Conservation (phyloP, 1,140 invertebrate species). For the Probaryconus sp. region DNA sequence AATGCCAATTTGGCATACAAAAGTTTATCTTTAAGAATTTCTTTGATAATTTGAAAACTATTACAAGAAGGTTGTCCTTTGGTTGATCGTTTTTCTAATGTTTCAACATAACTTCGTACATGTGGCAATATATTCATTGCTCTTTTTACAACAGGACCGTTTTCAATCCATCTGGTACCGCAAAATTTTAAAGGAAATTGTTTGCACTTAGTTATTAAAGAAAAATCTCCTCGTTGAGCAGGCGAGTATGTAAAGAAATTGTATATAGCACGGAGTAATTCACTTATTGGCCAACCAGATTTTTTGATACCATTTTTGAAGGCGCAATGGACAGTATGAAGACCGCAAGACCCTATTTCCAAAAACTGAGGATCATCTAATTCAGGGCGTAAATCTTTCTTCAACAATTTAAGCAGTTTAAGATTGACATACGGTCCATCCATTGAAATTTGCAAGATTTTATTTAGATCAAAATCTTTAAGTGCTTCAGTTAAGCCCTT, state of each 20-base stretch:
- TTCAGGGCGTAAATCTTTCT: conserved; percentile 7
- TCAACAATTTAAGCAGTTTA: conserved; percentile 38
- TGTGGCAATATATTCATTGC: conserved; percentile 27
- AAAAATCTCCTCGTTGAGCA: conserved; percentile 37
- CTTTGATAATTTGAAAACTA: conserved; percentile 11
- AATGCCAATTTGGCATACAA: conserved; percentile 41
- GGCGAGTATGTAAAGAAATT: conserved; percentile 49
- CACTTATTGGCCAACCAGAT: conserved; percentile 47
- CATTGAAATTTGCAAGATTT: conserved; percentile 56
- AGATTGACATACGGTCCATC: conserved; percentile 54
- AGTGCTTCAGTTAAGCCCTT: conserved; percentile 26
- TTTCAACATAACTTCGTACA: conserved; percentile 1
- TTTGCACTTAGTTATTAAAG: conserved; percentile 17
- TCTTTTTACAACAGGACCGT: conserved; percentile 42
- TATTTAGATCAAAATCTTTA: conserved; percentile 21
- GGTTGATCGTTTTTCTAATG: background rate
- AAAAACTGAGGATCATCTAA: conserved; percentile 24
- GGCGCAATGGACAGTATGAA: conserved; percentile 46
- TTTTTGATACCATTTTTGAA: conserved; percentile 53
- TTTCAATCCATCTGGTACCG: conserved; percentile 48
- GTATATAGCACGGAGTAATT: conserved; percentile 50
- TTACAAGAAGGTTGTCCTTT: conserved; percentile 12
- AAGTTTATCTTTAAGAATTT: conserved; percentile 22
- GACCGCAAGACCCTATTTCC: conserved; percentile 51
- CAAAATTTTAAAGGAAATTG: conserved; percentile 57